A percentile compares a stretch with the other conserved stretches of the same genome.
These are phyloP conservation scores for Chymomyza fuscimana DNA, from an alignment of 2,888 invertebrate species.

Conservation along the genomic window DNA sequence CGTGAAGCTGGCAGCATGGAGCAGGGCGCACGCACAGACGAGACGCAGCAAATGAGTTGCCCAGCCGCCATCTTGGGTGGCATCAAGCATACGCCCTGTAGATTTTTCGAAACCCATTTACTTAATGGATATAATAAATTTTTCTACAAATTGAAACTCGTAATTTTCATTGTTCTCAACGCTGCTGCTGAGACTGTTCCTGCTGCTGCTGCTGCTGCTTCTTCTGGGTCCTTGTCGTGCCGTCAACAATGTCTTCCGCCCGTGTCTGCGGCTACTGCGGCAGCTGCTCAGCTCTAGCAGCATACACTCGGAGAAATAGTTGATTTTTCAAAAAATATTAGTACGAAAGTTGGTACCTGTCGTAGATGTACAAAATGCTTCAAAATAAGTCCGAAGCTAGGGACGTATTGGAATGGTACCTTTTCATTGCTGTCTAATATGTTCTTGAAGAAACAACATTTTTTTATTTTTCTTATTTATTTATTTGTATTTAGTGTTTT, in stretches of 20 bases:
- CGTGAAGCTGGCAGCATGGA: too few relatives aligned
- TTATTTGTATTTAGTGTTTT: too few relatives aligned
- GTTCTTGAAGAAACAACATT: too few relatives aligned
- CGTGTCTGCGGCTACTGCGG: constrained; percentile 9
- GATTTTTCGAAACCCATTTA: constrained; percentile 78
- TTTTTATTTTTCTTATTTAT: too few relatives aligned
- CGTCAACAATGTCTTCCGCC: constrained; percentile 36
- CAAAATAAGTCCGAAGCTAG: too few relatives aligned
- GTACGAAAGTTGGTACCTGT: too few relatives aligned
- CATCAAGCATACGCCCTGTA: constrained; percentile 33
- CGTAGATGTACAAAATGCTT: too few relatives aligned
- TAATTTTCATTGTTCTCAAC: constrained; percentile 76
- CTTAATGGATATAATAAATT: constrained; percentile 80
- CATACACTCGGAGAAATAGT: neutral
- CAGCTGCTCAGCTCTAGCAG: neutral
- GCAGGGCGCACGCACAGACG: neutral
- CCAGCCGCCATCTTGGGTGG: constrained; percentile 8
- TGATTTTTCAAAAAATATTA: too few relatives aligned
- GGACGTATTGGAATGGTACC: too few relatives aligned
- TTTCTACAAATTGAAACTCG: constrained; percentile 79
- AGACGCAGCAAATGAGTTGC: neutral
- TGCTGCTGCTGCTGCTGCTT: constrained; percentile 22
- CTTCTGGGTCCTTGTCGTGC: constrained; percentile 35
- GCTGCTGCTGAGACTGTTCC: constrained; percentile 37
- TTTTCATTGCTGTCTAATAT: too few relatives aligned